These are phyloP conservation scores for Exaiptasia diaphana DNA, from an alignment of 64 coral and sea anemone species.

Conservation along the genomic window DNA sequence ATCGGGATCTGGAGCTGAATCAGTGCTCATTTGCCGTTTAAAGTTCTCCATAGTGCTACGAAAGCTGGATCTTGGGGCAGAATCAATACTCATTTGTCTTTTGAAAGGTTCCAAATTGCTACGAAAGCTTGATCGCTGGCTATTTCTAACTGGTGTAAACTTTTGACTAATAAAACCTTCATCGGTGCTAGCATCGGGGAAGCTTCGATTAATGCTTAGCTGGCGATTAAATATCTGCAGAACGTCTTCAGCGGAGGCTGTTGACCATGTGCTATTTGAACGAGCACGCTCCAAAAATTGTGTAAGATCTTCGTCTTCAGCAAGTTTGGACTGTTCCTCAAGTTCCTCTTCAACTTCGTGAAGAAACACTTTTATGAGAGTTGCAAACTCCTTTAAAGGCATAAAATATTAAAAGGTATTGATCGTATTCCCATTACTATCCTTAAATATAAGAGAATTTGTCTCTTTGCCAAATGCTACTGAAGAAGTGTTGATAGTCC, in stretches of 20 bases:
- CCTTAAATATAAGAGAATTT: too few species aligned
- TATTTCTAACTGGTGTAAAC: neutral
- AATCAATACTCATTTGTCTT: neutral
- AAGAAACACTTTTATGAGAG: slow-evolving; percentile 25
- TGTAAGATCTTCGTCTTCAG: neutral
- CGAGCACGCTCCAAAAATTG: neutral
- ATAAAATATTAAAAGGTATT: neutral
- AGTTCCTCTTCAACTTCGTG: slow-evolving; percentile 48
- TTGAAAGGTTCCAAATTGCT: neutral
- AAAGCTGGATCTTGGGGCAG: neutral
- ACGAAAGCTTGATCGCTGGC: neutral
- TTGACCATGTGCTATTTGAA: neutral
- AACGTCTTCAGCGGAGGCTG: slow-evolving; percentile 18
- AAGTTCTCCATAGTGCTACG: neutral
- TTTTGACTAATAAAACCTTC: neutral
- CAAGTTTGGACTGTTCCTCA: neutral
- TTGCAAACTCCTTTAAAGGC: slow-evolving; percentile 31
- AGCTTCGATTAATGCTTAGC: neutral
- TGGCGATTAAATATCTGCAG: slow-evolving; percentile 17
- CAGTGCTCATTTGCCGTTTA: neutral
- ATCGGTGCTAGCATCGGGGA: neutral
- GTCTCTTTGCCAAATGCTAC: too few species aligned
- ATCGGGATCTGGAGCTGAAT: neutral
- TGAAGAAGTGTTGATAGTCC: too few species aligned
- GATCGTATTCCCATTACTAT: too few species aligned